Conservation (phyloP, 2,113 vertebrate species). For the Mus musculus region DNA sequence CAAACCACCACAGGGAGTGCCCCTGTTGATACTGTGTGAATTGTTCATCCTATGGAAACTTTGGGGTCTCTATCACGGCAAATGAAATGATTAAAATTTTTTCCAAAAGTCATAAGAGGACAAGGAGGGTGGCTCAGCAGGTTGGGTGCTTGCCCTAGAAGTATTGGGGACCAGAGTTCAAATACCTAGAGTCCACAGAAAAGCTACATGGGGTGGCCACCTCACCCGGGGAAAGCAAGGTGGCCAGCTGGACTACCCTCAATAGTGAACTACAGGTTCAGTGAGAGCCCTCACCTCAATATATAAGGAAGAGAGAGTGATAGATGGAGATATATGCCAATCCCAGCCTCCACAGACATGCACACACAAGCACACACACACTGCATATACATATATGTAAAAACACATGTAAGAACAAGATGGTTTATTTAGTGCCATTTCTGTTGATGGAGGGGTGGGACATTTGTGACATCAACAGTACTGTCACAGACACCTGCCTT, state of each 20-base stretch:
- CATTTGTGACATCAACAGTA: rapidly evolving
- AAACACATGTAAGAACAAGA: neutral
- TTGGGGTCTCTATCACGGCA: neutral
- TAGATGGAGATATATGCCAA: neutral
- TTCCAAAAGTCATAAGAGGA: neutral
- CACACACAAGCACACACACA: neutral
- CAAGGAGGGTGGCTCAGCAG: neutral
- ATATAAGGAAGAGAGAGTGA: neutral
- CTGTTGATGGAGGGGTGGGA: neutral
- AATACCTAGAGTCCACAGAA: neutral
- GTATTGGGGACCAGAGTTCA: neutral
- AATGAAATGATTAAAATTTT: neutral
- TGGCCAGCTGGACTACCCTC: neutral
- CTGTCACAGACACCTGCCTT: rapidly evolving
- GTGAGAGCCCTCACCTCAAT: neutral
- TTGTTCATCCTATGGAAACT: neutral
- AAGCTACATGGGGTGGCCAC: neutral
- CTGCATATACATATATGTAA: neutral
- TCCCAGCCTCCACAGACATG: neutral
- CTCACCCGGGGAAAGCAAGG: neutral
- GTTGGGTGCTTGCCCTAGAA: neutral
- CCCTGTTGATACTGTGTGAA: neutral
- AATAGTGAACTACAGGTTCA: neutral
- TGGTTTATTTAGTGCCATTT: neutral
- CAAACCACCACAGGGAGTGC: neutral